Evolutionary conservation across 2,113 vertebrate species (phyloP).

Genomic region (Crotalus horridus): DNA sequence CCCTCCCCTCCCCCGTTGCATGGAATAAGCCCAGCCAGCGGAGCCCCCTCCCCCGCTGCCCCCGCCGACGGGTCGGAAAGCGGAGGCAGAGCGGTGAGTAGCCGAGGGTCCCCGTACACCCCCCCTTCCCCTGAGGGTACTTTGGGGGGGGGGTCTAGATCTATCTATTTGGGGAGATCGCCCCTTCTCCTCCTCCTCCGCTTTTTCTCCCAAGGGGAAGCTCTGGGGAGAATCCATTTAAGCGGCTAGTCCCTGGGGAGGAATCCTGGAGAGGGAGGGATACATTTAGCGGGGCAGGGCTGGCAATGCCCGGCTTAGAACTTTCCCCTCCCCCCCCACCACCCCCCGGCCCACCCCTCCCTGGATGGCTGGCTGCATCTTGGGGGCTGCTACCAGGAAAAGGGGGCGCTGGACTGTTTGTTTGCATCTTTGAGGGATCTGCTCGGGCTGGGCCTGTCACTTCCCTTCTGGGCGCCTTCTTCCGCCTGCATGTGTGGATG

Average conservation of each 20-base stretch:
- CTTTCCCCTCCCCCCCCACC: too few relatives aligned
- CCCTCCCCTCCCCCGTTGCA: not conserved
- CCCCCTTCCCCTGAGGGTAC: not conserved
- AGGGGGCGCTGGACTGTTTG: not conserved
- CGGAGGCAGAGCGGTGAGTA: conserved; percentile 54
- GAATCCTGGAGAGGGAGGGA: not conserved
- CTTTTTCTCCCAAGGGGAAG: not conserved
- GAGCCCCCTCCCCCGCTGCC: not conserved
- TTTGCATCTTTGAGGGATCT: not conserved
- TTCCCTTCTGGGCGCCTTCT: not conserved
- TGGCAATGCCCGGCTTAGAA: not conserved
- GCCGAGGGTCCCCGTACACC: not conserved
- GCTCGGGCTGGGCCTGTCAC: not conserved
- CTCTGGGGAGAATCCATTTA: not conserved
- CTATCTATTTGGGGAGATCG: not conserved
- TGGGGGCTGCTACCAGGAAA: not conserved
- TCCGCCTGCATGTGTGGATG: not conserved
- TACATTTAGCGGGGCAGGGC: not conserved
- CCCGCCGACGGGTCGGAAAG: conserved; percentile 1
- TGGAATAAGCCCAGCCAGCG: conserved; percentile 25
- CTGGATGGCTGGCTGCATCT: not conserved
- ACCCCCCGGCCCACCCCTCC: not conserved
- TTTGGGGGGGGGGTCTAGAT: not conserved
- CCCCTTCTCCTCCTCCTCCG: not conserved
- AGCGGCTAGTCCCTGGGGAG: not conserved